These are phyloP conservation scores for Lycaon pictus DNA, from an alignment of 2,113 vertebrate genomes.

Conservation along the genomic window DNA sequence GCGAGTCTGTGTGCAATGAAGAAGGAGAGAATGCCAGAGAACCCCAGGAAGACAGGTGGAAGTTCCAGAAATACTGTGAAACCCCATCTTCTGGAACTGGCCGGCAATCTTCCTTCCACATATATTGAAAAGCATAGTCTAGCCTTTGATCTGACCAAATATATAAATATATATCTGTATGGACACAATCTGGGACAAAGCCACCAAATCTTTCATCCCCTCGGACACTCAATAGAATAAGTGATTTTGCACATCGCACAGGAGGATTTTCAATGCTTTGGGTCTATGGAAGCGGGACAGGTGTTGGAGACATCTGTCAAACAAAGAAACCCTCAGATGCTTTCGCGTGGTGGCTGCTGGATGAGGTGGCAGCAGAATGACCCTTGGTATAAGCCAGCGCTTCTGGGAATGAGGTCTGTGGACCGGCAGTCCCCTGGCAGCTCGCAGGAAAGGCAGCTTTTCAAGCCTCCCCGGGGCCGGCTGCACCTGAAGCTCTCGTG, in stretches of 20 bases:
- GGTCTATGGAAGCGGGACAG: slow-evolving; percentile 63
- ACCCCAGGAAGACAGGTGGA: background rate
- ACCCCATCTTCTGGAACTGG: background rate
- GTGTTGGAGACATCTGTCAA: slow-evolving; percentile 6
- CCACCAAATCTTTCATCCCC: slow-evolving; percentile 51
- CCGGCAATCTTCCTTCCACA: background rate
- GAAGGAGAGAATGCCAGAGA: background rate
- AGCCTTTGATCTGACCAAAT: background rate
- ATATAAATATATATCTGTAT: background rate
- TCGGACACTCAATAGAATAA: slow-evolving; percentile 36
- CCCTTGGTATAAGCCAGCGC: background rate
- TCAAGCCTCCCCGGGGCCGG: background rate
- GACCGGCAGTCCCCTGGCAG: background rate
- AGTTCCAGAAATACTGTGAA: background rate
- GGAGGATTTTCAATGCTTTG: slow-evolving; percentile 62
- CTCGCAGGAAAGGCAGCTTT: background rate
- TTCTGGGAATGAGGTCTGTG: background rate
- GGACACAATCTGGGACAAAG: slow-evolving; percentile 68
- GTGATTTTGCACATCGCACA: slow-evolving; percentile 32
- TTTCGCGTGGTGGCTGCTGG: background rate
- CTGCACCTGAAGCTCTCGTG: background rate
- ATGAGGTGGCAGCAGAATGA: too few relatives aligned
- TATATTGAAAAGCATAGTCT: background rate
- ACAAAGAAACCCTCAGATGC: background rate
- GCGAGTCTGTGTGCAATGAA: background rate